These are phyloP conservation scores for Orchesella flavescens DNA, from an alignment of 2,888 invertebrate genomes.

Conservation along the genomic window DNA sequence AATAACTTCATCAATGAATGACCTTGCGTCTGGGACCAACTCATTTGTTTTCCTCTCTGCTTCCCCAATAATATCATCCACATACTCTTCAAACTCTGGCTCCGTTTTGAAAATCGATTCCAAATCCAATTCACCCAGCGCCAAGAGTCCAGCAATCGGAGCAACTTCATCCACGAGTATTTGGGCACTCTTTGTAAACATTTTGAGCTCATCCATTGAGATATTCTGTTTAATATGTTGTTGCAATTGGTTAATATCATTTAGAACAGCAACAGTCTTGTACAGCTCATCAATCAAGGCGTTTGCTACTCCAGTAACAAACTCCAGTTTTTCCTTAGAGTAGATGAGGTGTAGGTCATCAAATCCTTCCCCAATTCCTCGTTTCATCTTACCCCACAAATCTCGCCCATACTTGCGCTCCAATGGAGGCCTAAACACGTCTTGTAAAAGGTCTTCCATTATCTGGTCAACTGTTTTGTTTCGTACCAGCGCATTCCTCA, in stretches of 20 bases:
- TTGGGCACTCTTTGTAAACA: constrained; percentile 44
- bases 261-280: constrained; percentile 57
- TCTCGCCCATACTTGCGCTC: constrained; percentile 53
- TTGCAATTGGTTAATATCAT: constrained; percentile 65
- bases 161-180: constrained; percentile 65
- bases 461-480: constrained; percentile 62
- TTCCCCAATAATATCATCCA: constrained; percentile 55
- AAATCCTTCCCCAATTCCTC: constrained; percentile 53
- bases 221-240: constrained; percentile 57
- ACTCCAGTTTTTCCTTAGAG: constrained; percentile 58
- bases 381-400: constrained; percentile 39
- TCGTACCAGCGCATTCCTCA: constrained; percentile 62
- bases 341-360: constrained; percentile 47
- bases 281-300: constrained; percentile 61
- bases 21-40: constrained; percentile 45
- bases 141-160: constrained; percentile 62
- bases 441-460: constrained; percentile 59
- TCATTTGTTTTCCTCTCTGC: constrained; percentile 50
- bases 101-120: constrained; percentile 67
- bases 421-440: constrained; percentile 44
- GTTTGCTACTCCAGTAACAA: constrained; percentile 61
- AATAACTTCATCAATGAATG: constrained; percentile 56
- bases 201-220: constrained; percentile 39
- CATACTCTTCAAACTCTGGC: constrained; percentile 60
- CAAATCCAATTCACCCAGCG: constrained; percentile 67